Evolutionary conservation across 1,140 invertebrate genomes (phyloP), one percentile per base, ranked within the genome.

Genomic region (Diploscapter pachys): DNA sequence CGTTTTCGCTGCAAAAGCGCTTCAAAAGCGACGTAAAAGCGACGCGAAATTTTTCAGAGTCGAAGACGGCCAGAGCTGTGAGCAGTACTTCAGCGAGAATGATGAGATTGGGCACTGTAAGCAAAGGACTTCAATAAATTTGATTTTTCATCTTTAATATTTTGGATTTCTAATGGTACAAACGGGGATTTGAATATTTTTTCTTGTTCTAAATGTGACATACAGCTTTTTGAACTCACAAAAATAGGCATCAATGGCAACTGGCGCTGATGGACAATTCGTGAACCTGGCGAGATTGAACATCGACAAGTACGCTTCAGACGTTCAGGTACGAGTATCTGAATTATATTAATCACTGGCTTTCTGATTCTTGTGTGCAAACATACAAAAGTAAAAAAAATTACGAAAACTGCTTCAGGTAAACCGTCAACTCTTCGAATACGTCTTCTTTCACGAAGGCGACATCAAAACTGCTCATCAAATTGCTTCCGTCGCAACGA

Each of bases 391-490:
- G 31, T 31, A 31, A 31, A 31, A 31, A 31, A 31, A 31, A 31
- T 31, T 31, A 31, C 31, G 31, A 31, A 31, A 31, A 31, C 31
- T 31, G 31, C 31, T 31, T 4, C 64, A 73, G 62, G 75, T 96
- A 54, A 90, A 92, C 3, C 95, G 95, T 87, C 89, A 92, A 2
- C 86, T 97, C 3, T 97, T 97, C 87, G 92, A 96, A 85, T 97
- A 96, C 85, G 91, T 97, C 55, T 96, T 92, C 85, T 94, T 95
- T 87, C 92, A 95, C 83, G 93, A 96, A 84, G 92, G 93, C 82
- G 93, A 96, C 87, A 79, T 85, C 5, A 73, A 71, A 57, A 76
- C 70, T 3, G 89, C 93, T 1, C 89, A 91, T 87, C 91, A 96
- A 86, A 88, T 96, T 69, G 93, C 93, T 9, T 91, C 93, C 64